Percentiles rank a stretch among this genome's conserved stretches.
These are phyloP conservation scores for Cydia fagiglandana DNA, from an alignment of 1,140 invertebrate genomes.

Conservation along the genomic window DNA sequence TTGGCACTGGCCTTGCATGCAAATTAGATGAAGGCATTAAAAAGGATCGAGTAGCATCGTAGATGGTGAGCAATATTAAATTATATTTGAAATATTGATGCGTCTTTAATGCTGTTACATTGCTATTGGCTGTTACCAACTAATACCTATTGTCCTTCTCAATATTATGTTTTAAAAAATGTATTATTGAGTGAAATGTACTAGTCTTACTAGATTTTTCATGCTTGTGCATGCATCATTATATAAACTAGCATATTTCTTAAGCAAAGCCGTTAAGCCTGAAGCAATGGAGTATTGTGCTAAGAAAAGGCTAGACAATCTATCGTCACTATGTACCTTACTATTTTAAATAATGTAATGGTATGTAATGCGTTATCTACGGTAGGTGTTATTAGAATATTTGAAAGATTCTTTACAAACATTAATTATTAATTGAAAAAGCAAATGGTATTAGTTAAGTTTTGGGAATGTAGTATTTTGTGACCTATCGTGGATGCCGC, in stretches of 20 bases:
- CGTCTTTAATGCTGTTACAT: conserved; percentile 1
- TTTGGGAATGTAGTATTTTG: not conserved
- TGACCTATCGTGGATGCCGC: conserved; percentile 3
- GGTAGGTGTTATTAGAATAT: not conserved
- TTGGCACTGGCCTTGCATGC: conserved; percentile 3
- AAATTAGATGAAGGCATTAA: conserved; percentile 13
- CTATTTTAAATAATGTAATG: conserved; percentile 48
- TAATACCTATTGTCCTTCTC: not conserved
- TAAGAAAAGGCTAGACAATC: conserved; percentile 18
- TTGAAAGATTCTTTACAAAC: not conserved
- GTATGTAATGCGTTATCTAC: conserved; percentile 35
- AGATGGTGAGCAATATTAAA: conserved; percentile 15
- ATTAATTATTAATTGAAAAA: not conserved
- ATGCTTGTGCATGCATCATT: not conserved
- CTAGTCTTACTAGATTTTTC: not conserved
- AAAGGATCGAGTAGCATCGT: not conserved
- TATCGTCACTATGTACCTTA: conserved; percentile 60
- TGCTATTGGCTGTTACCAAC: not conserved
- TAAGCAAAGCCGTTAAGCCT: not conserved
- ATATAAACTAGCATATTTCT: conserved; percentile 16
- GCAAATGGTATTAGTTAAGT: not conserved
- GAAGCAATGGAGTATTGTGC: not conserved
- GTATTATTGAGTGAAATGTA: conserved; percentile 8
- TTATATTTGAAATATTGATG: not conserved
- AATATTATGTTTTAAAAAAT: conserved; percentile 19